These are phyloP conservation scores for Cryptocephalus primarius DNA, from an alignment of 2,888 invertebrate species.

Conservation along the genomic window DNA sequence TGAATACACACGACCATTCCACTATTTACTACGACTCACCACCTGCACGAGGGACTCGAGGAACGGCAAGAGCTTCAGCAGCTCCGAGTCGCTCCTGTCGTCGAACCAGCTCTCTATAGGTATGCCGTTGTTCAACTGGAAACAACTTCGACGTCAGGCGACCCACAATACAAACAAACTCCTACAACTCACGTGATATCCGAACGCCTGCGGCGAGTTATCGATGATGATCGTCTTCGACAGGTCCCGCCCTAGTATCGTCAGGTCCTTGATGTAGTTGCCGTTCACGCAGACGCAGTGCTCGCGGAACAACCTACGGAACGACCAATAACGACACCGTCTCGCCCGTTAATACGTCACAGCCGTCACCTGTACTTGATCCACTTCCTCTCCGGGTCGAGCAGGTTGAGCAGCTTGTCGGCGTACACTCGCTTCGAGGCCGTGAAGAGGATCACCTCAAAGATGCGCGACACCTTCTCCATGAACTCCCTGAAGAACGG, in stretches of 20 bases:
- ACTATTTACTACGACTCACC: no score
- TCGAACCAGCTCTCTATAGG: slow-evolving; percentile 97
- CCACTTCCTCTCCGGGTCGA: slow-evolving; percentile 80
- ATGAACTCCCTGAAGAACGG: slow-evolving; percentile 89
- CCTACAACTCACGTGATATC: slow-evolving; percentile 60
- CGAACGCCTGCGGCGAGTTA: slow-evolving; percentile 89
- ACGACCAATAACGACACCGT: no score
- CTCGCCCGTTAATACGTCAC: no score
- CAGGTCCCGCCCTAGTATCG: slow-evolving; percentile 84
- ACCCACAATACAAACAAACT: no score
- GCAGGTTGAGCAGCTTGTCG: slow-evolving; percentile 79
- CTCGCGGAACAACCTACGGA: slow-evolving; percentile 72
- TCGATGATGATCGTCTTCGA: slow-evolving; percentile 80
- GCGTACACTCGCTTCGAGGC: slow-evolving; percentile 94
- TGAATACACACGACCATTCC: no score
- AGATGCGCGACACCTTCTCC: slow-evolving; percentile 43
- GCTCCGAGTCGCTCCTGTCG: slow-evolving; percentile 77
- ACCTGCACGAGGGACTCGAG: slow-evolving; percentile 72
- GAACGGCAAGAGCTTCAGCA: slow-evolving; percentile 86
- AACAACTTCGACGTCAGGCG: slow-evolving; percentile 10
- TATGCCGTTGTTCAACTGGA: slow-evolving; percentile 86
- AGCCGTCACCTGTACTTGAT: slow-evolving; percentile 57
- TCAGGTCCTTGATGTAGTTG: slow-evolving; percentile 92
- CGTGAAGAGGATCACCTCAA: slow-evolving; percentile 77
- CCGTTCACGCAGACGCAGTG: slow-evolving; percentile 93